Conservation (phyloP, 2,888 invertebrate genomes). For the Platypus cylindrus region DNA sequence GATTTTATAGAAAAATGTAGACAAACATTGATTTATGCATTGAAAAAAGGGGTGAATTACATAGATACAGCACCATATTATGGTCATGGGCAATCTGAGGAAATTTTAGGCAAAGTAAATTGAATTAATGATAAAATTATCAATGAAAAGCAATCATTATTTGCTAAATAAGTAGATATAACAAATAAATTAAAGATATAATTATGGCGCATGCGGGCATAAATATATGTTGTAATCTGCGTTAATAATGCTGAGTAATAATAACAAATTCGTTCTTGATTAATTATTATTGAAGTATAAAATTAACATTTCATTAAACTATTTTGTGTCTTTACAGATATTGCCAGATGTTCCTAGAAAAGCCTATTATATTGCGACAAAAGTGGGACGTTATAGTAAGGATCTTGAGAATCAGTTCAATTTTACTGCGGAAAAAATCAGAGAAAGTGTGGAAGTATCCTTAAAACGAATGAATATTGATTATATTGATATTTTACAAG, state of each 20-base stretch:
- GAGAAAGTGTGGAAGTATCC: slow-evolving; percentile 63
- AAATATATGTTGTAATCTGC: too few species aligned
- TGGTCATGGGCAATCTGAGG: slow-evolving; percentile 78
- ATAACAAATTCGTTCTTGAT: too few species aligned
- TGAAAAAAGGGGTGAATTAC: slow-evolving; percentile 76
- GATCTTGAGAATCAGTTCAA: slow-evolving; percentile 69
- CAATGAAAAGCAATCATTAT: background rate
- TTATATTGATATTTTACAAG: slow-evolving; percentile 84
- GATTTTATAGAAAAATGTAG: slow-evolving; percentile 55
- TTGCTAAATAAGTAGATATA: background rate
- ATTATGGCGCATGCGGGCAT: too few species aligned
- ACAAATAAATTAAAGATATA: too few species aligned
- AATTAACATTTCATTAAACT: too few species aligned
- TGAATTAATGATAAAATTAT: too few species aligned
- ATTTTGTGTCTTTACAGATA: slow-evolving; percentile 40
- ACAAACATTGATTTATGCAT: slow-evolving; percentile 52
- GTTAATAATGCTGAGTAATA: too few species aligned
- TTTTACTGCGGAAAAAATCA: slow-evolving; percentile 64
- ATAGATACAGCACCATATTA: slow-evolving; percentile 91
- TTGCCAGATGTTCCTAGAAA: slow-evolving; percentile 64
- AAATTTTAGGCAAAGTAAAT: slow-evolving; percentile 61
- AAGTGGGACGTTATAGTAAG: slow-evolving; percentile 74
- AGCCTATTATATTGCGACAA: slow-evolving; percentile 82
- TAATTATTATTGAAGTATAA: too few species aligned
- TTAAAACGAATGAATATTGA: slow-evolving; percentile 58